Percentiles rank a stretch among this genome's conserved stretches.
These are phyloP conservation scores for Spilogale gracilis DNA, from an alignment of 2,113 vertebrate genomes.

Conservation along the genomic window DNA sequence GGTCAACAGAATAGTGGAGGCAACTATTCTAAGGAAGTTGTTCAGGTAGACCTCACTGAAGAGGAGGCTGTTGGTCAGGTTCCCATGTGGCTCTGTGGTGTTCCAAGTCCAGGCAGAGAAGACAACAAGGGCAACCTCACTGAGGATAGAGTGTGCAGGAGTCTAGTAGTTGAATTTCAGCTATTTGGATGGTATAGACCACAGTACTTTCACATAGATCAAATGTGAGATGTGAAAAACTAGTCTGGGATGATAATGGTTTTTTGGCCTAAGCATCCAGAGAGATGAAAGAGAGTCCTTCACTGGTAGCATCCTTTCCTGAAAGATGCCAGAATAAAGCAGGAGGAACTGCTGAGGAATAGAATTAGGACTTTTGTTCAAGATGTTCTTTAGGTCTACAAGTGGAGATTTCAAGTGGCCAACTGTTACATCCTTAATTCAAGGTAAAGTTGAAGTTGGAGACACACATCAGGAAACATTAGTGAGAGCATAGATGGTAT, in stretches of 20 bases:
- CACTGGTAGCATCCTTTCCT: not conserved
- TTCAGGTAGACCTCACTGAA: not conserved
- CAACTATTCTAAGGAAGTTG: not conserved
- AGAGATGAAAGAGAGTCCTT: accelerated
- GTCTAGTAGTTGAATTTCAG: not conserved
- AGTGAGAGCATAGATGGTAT: not conserved
- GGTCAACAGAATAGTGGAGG: not conserved
- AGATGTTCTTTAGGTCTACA: not conserved
- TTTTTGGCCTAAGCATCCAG: not conserved
- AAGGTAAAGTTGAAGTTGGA: not conserved
- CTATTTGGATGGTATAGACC: not conserved
- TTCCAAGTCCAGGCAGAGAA: not conserved
- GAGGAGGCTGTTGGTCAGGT: not conserved
- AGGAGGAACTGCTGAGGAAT: not conserved
- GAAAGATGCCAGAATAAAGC: not conserved
- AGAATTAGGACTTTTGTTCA: not conserved
- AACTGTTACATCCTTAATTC: not conserved
- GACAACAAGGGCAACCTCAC: not conserved
- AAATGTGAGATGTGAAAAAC: not conserved
- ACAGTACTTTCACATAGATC: not conserved
- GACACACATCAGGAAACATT: not conserved
- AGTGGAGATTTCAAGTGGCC: not conserved
- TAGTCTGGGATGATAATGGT: not conserved
- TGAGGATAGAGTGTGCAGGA: not conserved
- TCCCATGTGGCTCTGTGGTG: not conserved